phyloP scores from a whole-genome alignment of 2,888 invertebrate genomes.

The Platerodrilus igneus region DNA sequence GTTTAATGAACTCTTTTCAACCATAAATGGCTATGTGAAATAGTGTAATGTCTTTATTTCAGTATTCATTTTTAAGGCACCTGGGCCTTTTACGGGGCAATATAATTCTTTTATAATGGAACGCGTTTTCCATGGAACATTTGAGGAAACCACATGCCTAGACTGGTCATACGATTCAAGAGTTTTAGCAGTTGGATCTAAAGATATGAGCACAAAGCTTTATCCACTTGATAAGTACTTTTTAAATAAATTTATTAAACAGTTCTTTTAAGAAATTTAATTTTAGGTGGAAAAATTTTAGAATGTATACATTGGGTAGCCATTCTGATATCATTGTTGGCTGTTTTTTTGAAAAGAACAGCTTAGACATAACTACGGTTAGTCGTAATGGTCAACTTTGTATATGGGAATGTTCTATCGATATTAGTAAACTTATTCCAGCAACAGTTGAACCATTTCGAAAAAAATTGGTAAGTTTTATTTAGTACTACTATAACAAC shows the following conservation, averaged over 20 bases:
- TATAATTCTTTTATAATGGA: constrained; percentile 86
- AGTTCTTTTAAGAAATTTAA: constrained; percentile 8
- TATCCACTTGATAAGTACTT: constrained; percentile 66
- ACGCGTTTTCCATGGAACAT: constrained; percentile 74
- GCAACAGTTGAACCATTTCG: constrained; percentile 50
- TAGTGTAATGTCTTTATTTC: constrained; percentile 46
- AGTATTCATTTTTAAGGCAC: constrained; percentile 83
- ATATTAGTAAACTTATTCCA: constrained; percentile 62
- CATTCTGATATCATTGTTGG: constrained; percentile 82
- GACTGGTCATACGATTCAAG: constrained; percentile 93
- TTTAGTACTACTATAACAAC: too few relatives aligned
- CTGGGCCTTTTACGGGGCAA: constrained; percentile 72
- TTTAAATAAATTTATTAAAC: constrained; percentile 7
- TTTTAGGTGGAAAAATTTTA: constrained; percentile 61
- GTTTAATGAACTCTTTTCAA: constrained; percentile 1
- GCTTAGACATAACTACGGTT: constrained; percentile 78
- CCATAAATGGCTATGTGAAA: background rate
- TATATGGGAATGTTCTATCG: constrained; percentile 81
- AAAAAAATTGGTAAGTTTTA: too few relatives aligned
- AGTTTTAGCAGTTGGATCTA: constrained; percentile 83
- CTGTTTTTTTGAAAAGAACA: constrained; percentile 83
- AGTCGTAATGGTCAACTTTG: constrained; percentile 80
- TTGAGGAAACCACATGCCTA: constrained; percentile 78
- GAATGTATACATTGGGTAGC: constrained; percentile 71
- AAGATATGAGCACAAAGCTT: constrained; percentile 82